Base-by-base conservation (phyloP, 2,888 invertebrate genomes). In the Esperia sulphurella region DNA sequence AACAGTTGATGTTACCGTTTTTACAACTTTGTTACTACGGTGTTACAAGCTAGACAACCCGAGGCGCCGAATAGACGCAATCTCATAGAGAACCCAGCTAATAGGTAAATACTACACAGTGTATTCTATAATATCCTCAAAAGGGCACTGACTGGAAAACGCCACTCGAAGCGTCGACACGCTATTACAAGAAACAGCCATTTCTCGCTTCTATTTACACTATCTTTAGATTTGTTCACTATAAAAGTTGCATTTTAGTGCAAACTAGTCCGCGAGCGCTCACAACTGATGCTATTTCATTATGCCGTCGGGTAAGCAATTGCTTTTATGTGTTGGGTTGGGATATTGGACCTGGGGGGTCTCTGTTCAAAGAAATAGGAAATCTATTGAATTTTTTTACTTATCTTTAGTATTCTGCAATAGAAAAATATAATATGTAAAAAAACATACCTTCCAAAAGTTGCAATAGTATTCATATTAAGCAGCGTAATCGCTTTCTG, bases 261-360 rank as follows among this genome's bases (percentile, higher is more conserved):
- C 57, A 53, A 50, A 46, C 46, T 51, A 44, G 51, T 51, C 60
- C 53, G 49, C 55, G 54, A 53, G 57, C 53, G 56, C 53, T 44
- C 54, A 45, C 29, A 29, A 51, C 58, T 59, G 60, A 68, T 63
- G 61, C 63, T 58, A 62, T 73, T 75, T 66, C 69, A 68, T 68
- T 63, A 67, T 56, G 65, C 66, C 61, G 61, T 47, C 56, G 68
- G 62, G 68, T 72, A 66, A 71, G 70, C 71, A 68, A 72, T 72
- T 67, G 68, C 65, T 65, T 62, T 67, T 67, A 60, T 60, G 61
- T 48, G 12, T 21, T 8, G 14, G 39, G 14, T 14, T 13, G 39
- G 39, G 39, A 8, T 8, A 8, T n/a, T 1, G n/a, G 39, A 13
- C 14, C 14, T 8, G 39, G 39, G 14, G 12, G 13, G 12, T 39